These are phyloP conservation scores for Eurytoma californica DNA, from an alignment of 2,888 invertebrate genomes.

Conservation along the genomic window DNA sequence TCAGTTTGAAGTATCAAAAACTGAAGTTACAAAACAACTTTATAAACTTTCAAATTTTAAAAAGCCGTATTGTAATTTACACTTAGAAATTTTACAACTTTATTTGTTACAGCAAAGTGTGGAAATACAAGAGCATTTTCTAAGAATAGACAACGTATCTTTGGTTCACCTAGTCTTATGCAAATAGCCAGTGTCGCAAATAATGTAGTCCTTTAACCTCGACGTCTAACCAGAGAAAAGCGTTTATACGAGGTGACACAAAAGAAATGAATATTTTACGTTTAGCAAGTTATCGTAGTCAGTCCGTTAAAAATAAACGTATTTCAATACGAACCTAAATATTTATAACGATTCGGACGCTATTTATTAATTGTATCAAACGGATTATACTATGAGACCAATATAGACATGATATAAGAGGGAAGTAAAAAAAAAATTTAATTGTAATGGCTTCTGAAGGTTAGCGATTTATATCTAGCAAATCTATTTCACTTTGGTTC, in stretches of 20 bases:
- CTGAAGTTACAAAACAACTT: neutral
- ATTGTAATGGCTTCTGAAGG: too few relatives aligned
- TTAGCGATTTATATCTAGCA: too few relatives aligned
- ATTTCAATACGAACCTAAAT: constrained; percentile 4
- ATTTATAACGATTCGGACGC: neutral
- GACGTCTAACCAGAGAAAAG: constrained; percentile 22
- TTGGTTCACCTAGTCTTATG: constrained; percentile 46
- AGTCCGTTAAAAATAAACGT: constrained; percentile 24
- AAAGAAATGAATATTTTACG: constrained; percentile 36
- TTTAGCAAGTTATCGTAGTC: neutral
- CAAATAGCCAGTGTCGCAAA: constrained; percentile 29
- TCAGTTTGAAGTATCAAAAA: too few relatives aligned
- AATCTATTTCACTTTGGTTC: too few relatives aligned
- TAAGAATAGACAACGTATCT: constrained; percentile 38
- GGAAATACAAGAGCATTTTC: constrained; percentile 5
- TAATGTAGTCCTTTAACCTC: constrained; percentile 38
- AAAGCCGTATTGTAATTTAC: neutral
- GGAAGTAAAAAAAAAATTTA: too few relatives aligned
- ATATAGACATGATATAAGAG: too few relatives aligned
- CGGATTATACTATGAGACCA: too few relatives aligned
- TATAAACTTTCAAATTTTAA: neutral
- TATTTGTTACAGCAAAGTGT: constrained; percentile 25
- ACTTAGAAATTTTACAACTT: constrained; percentile 1
- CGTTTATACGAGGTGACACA: neutral
- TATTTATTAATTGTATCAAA: neutral